Percentiles rank a stretch among this genome's conserved stretches.
Conservation (phyloP, 2,888 invertebrate species). For the Apotomis turbidana region DNA sequence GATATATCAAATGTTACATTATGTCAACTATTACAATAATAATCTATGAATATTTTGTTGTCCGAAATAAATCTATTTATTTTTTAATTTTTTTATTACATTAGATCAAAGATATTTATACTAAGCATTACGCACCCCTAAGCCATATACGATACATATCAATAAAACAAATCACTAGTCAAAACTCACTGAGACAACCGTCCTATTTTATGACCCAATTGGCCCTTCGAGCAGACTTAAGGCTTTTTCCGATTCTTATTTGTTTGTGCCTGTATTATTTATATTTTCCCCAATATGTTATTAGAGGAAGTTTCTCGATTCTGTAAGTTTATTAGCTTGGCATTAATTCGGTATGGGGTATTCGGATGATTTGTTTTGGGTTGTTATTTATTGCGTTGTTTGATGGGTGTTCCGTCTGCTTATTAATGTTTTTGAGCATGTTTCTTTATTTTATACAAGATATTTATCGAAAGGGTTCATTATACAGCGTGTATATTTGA, state of each 20-base stretch:
- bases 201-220: conserved; percentile 24
- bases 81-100: too few relatives aligned
- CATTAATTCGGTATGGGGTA: conserved; percentile 17
- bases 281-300: conserved; percentile 29
- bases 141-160: neutral
- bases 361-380: conserved; percentile 2
- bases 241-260: conserved; percentile 10
- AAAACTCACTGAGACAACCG: conserved; percentile 15
- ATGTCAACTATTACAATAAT: too few relatives aligned
- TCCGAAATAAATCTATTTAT: too few relatives aligned
- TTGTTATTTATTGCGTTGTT: conserved; percentile 8
- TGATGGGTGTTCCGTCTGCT: conserved; percentile 2
- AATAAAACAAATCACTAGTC: conserved; percentile 17
- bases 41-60: too few relatives aligned
- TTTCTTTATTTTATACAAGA: too few relatives aligned
- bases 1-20: too few relatives aligned
- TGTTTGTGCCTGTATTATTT: conserved; percentile 30
- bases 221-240: conserved; percentile 10
- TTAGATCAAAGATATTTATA: too few relatives aligned
- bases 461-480: too few relatives aligned
- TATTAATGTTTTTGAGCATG: neutral
- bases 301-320: conserved; percentile 27
- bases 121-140: too few relatives aligned
- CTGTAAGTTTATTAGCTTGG: conserved; percentile 20
- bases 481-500: too few relatives aligned